phyloP scores from a whole-genome alignment of 1,140 invertebrate species.

The Danaus melanippus region DNA sequence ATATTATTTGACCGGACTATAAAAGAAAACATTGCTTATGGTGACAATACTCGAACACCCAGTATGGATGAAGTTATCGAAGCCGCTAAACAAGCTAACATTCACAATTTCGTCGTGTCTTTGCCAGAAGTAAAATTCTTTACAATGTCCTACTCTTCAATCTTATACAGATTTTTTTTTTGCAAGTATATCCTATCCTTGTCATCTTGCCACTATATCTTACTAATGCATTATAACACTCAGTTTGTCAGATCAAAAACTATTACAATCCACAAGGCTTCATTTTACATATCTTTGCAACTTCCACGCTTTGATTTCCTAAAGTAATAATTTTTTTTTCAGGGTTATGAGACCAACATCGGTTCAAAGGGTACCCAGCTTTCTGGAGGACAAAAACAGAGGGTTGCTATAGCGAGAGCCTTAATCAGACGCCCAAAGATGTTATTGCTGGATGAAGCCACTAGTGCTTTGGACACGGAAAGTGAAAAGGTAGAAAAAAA shows the following conservation, averaged over 20 bases:
- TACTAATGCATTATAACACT: too few species aligned
- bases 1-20: constrained; percentile 2
- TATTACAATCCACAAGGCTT: too few species aligned
- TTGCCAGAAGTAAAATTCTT: constrained; percentile 73
- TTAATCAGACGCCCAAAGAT: constrained; percentile 43
- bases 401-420: constrained; percentile 75
- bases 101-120: constrained; percentile 79
- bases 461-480: constrained; percentile 80
- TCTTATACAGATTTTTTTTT: too few species aligned
- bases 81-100: constrained; percentile 80
- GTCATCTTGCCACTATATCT: too few species aligned
- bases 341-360: constrained; percentile 82
- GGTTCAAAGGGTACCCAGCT: too few species aligned
- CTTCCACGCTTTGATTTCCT: too few species aligned
- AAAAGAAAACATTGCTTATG: constrained; percentile 4
- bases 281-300: too few species aligned
- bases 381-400: too few species aligned
- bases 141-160: too few species aligned
- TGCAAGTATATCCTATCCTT: too few species aligned
- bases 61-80: constrained; percentile 74
- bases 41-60: constrained; percentile 2
- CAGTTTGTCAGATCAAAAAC: too few species aligned
- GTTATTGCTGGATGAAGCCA: constrained; percentile 85
- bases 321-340: constrained; percentile 10
- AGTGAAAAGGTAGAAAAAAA: constrained; percentile 50